Evolutionary conservation across 2,113 vertebrate species (phyloP), one percentile per base, ranked within the genome.

Genomic region (Miniopterus natalensis): DNA sequence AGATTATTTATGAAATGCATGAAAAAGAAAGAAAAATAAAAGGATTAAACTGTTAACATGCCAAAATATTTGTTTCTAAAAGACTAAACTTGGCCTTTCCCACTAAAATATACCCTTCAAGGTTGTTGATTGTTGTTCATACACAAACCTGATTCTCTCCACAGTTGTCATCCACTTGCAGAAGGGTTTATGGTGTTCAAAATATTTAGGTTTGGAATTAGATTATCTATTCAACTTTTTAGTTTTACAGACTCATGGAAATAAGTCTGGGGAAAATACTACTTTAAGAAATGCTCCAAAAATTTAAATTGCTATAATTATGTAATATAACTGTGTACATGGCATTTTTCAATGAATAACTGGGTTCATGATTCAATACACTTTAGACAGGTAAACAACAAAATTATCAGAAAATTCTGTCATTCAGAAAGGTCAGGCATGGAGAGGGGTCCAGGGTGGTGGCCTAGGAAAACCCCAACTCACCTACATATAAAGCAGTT

Each of bases 131-230:
- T 65, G 18, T 21, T 73, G 29, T 94, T 85, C 42, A 14, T 66
- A 49, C 70, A 29, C 12, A 7, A 77, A 95, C 9, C 8, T 75
- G 29, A 80, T 88, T 89, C 40, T 86, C 8, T 77, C 7, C 31
- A 23, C n/a, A 31, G 53, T 80, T 83, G 23, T 51, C 47, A 66
- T 92, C 55, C 23, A 65, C 63, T 57, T 84, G 53, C 18, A n/a
- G 3, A 75, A 53, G 36, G 21, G n/a, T 80, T 74, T 84, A n/a
- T 88, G n/a, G 2, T 57, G 12, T 79, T 93, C 20, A 70, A 2
- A 81, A 65, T 88, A 94, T 53, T 92, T 92, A 25, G 74, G 15
- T 42, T 86, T 91, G 74, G 88, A 88, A 68, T 87, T 75, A 63
- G 59, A 51, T 36, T 36, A 36, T 36, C 36, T 36, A 36, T 36